A percentile compares a stretch with the other conserved stretches of the same genome.
Evolutionary conservation across 2,797 vertebrate species (phyloP).

Genomic region (Thunnus albacares): DNA sequence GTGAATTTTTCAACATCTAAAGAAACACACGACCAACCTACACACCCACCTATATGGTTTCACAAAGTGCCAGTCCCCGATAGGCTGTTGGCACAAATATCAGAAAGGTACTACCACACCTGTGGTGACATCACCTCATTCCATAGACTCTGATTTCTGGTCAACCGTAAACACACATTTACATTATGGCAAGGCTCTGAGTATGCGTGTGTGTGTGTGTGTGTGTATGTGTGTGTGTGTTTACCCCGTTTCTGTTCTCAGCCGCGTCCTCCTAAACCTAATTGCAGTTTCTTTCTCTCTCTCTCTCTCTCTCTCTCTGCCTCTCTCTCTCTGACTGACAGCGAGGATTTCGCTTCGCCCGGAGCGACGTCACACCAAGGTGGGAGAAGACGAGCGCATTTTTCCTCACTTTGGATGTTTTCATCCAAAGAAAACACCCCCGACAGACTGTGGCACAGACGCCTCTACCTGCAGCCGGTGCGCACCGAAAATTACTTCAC

Average conservation of each 20-base stretch:
- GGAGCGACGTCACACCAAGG: constrained; percentile 84
- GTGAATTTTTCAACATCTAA: not conserved
- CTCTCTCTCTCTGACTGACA: constrained; percentile 73
- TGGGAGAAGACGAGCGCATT: constrained; percentile 80
- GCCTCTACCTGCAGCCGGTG: constrained; percentile 80
- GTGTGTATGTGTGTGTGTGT: constrained; percentile 52
- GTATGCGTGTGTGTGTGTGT: constrained; percentile 35
- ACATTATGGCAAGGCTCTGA: not conserved
- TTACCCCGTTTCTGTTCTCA: constrained; percentile 43
- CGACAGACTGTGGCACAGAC: constrained; percentile 56
- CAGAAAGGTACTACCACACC: constrained; percentile 69
- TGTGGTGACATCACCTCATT: constrained; percentile 81
- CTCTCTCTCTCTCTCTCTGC: constrained; percentile 24
- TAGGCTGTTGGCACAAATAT: constrained; percentile 52
- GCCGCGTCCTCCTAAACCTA: constrained; percentile 60
- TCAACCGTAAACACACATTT: constrained; percentile 80
- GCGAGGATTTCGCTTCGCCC: constrained; percentile 81
- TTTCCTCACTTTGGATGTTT: constrained; percentile 60
- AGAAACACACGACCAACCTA: not conserved
- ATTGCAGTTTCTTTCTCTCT: constrained; percentile 74
- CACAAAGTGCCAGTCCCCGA: constrained; percentile 18
- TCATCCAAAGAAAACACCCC: constrained; percentile 76
- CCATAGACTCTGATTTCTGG: constrained; percentile 82
- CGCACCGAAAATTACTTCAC: constrained; percentile 37
- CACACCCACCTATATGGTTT: constrained; percentile 18